Evolutionary conservation across 2,113 vertebrate genomes (phyloP).

Genomic region (Oostethus manadensis): DNA sequence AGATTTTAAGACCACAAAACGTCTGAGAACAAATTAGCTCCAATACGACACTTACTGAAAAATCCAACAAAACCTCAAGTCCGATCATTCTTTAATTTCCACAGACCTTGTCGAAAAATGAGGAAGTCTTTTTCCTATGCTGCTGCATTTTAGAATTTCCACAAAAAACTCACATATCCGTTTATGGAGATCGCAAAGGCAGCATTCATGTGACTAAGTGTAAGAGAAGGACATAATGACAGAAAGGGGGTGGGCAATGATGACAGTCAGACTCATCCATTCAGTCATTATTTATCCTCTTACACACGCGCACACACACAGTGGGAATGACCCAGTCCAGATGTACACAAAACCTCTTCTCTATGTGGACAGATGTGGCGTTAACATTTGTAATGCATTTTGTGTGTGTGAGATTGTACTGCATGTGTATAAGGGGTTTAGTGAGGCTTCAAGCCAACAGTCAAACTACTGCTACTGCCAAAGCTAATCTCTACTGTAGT

Average conservation of each 20-base stretch:
- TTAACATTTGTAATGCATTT: constrained; percentile 9
- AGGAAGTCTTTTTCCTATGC: background rate
- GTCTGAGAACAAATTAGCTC: background rate
- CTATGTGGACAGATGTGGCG: constrained; percentile 55
- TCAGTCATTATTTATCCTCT: constrained; percentile 16
- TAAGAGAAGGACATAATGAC: constrained; percentile 18
- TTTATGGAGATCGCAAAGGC: constrained; percentile 1
- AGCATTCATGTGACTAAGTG: constrained; percentile 14
- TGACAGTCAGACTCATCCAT: constrained; percentile 24
- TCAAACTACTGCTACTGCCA: constrained; percentile 39
- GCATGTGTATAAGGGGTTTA: constrained; percentile 45
- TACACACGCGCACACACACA: constrained; percentile 10
- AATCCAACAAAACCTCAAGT: background rate
- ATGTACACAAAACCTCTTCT: constrained; percentile 46
- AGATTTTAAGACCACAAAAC: background rate
- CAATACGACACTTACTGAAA: constrained; percentile 4
- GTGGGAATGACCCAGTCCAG: constrained; percentile 43
- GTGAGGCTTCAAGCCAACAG: constrained; percentile 35
- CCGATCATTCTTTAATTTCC: background rate
- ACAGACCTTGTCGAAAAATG: background rate
- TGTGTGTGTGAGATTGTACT: background rate
- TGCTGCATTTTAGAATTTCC: constrained; percentile 3
- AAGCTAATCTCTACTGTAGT: constrained; percentile 18
- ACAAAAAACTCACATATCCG: constrained; percentile 5
- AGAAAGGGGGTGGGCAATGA: constrained; percentile 38